Evolutionary conservation across 2,113 vertebrate genomes (phyloP).

Genomic region (Oryctolagus cuniculus): DNA sequence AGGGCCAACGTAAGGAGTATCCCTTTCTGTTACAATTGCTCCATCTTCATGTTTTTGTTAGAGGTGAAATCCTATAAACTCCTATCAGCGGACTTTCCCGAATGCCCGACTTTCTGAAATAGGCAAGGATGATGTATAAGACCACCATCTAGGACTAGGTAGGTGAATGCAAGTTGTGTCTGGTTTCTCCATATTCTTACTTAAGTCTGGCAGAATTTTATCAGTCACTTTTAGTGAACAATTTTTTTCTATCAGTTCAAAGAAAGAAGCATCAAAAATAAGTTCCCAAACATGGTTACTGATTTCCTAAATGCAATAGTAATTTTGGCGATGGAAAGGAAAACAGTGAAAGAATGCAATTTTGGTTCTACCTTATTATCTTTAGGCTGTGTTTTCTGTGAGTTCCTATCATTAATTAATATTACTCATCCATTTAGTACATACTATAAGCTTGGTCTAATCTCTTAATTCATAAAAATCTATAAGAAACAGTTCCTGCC

Average conservation of each 20-base stretch:
- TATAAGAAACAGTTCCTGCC: neutral
- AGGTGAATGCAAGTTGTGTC: neutral
- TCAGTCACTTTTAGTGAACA: neutral
- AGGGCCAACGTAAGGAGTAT: neutral
- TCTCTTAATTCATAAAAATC: neutral
- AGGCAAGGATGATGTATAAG: neutral
- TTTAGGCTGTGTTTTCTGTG: neutral
- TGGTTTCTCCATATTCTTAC: neutral
- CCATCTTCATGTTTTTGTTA: constrained; percentile 17
- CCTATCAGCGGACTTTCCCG: neutral
- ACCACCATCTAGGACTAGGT: neutral
- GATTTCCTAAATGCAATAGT: constrained; percentile 1
- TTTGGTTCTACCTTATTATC: constrained; percentile 28
- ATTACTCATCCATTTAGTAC: neutral
- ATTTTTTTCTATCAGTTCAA: neutral
- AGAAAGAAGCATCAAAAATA: constrained; percentile 25
- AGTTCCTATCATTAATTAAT: neutral
- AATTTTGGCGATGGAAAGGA: neutral
- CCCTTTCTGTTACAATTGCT: neutral
- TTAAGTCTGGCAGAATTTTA: neutral
- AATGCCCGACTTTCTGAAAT: constrained; percentile 30
- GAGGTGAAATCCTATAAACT: neutral
- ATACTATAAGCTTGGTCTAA: neutral
- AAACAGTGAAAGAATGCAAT: neutral
- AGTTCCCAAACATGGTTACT: neutral